Conservation (phyloP, 2,888 invertebrate species). For the Cheilosia soror region DNA sequence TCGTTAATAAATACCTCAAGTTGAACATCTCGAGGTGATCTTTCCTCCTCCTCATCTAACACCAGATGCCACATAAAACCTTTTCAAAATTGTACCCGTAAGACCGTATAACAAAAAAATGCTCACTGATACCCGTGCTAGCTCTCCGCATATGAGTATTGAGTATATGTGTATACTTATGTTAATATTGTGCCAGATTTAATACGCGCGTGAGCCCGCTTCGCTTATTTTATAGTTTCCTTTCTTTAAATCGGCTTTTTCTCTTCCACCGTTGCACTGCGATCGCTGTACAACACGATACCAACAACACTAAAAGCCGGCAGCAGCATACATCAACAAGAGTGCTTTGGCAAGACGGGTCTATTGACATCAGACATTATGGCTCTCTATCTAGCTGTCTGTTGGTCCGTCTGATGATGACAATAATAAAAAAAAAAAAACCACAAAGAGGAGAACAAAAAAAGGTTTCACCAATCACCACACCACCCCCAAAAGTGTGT, state of each 20-base stretch:
- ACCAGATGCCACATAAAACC: constrained; percentile 39
- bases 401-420: constrained; percentile 46
- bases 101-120: constrained; percentile 30
- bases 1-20: constrained; percentile 30
- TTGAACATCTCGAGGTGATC: constrained; percentile 32
- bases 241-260: constrained; percentile 36
- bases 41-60: constrained; percentile 29
- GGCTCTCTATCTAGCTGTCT: constrained; percentile 53
- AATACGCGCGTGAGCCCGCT: constrained; percentile 1
- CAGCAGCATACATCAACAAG: constrained; percentile 33
- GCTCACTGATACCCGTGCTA: constrained; percentile 12
- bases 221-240: constrained; percentile 22
- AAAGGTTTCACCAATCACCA: constrained; percentile 45
- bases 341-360: constrained; percentile 39
- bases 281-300: not conserved
- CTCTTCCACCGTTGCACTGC: constrained; percentile 9
- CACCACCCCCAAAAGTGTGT: constrained; percentile 31
- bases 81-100: constrained; percentile 26
- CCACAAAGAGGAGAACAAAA: constrained; percentile 34
- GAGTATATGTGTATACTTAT: constrained; percentile 47
- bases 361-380: constrained; percentile 69
- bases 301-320: constrained; percentile 45
- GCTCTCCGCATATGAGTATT: constrained; percentile 11
- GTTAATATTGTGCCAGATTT: constrained; percentile 73
- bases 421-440: constrained; percentile 13